Base-by-base conservation (phyloP, 2,888 invertebrate genomes). In the Acanthosoma haemorrhoidale region DNA sequence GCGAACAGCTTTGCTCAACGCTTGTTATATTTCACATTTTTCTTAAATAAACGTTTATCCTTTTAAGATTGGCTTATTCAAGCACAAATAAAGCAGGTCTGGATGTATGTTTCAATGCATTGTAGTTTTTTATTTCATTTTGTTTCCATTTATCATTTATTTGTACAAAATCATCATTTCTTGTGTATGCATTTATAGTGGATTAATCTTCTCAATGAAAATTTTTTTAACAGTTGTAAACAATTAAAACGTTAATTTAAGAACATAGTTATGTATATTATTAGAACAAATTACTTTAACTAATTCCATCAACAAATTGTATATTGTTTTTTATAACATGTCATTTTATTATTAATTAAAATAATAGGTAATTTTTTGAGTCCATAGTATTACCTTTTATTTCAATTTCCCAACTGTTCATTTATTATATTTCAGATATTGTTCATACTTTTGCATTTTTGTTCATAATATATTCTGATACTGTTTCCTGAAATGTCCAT, bases 1-100 rank as follows among this genome's bases (percentile, higher is more conserved):
- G 64, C 25, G 29, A 64, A 64, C 31, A 64, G 64, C 64, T 64
- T 61, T 64, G 64, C 64, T 64, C 64, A 64, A 41, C 41, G 64
- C 64, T 64, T 64, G 21, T 59, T 31, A 36, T 61, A 36, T 61
- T 61, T 61, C 61, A 61, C 36, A 21, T 29, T 64, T 39, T 15
- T 51, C 51, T 51, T 51, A 51, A 51, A 51, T 51, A 51, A 51
- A 51, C 25, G 25, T 51, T 51, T 29, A 36, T 36, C 61, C 61
- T 61, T 1, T 21, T 64, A 25, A 64, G 29, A 64, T 64, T 64
- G 64, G 64, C 64, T 64, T 64, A 64, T 36, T 15, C 9, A 31
- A 64, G 41, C 64, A 64, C 41, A 41, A 29, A 29, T 16, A 15
- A 41, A 41, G 64, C 64, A 64, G 64, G 64, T 64, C 29, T 64